Evolutionary conservation across 2,888 invertebrate species (phyloP).

Genomic region (Cactoblastis cactorum): DNA sequence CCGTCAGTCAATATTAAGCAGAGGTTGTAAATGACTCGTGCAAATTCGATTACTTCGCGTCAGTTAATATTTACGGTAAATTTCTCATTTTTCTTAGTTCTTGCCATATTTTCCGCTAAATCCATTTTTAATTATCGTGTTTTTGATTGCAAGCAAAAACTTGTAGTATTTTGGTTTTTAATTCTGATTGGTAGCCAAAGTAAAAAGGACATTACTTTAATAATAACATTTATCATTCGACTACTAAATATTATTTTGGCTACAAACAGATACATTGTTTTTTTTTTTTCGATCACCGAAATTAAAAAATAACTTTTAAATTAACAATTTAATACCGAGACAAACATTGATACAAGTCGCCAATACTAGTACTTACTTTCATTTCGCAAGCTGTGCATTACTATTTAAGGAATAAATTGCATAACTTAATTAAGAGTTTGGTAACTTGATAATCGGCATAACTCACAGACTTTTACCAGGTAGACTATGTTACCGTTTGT

Average conservation of each 20-base stretch:
- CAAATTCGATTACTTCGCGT: conserved; percentile 44
- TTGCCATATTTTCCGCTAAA: conserved; percentile 18
- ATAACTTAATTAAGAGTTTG: conserved; percentile 9
- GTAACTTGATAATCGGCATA: conserved; percentile 9
- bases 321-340: neutral
- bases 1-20: conserved; percentile 31
- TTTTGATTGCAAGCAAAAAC: conserved; percentile 7
- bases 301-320: too few relatives aligned
- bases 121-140: conserved; percentile 7
- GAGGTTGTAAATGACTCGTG: conserved; percentile 48
- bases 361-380: conserved; percentile 1
- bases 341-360: neutral
- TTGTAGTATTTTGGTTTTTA: too few relatives aligned
- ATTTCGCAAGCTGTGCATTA: conserved; percentile 1
- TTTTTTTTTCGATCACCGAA: too few relatives aligned
- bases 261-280: too few relatives aligned
- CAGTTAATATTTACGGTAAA: conserved; percentile 41
- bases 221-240: too few relatives aligned
- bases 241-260: too few relatives aligned
- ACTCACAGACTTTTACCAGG: too few relatives aligned
- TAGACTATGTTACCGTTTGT: too few relatives aligned
- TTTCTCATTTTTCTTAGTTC: conserved; percentile 27
- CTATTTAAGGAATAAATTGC: conserved; percentile 9
- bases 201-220: too few relatives aligned
- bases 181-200: too few relatives aligned